phyloP scores from a whole-genome alignment of 2,888 invertebrate species.

The Sminthurides aquaticus region DNA sequence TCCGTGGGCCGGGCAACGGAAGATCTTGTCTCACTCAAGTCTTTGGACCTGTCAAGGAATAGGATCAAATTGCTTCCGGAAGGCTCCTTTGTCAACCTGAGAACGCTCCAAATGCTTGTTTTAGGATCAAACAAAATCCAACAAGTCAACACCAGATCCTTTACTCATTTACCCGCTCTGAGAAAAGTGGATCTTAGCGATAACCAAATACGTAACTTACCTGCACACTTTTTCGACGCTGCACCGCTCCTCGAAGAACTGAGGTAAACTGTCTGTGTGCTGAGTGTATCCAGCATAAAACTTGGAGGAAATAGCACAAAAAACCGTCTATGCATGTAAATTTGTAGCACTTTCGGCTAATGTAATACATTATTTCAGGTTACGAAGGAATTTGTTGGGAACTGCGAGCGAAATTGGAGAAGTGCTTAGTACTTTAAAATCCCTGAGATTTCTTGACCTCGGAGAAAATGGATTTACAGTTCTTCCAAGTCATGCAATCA shows the following conservation, averaged over 20 bases:
- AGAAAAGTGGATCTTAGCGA: constrained; percentile 67
- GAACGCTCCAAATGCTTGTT: constrained; percentile 40
- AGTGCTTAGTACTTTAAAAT: constrained; percentile 67
- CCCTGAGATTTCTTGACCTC: constrained; percentile 68
- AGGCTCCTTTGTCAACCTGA: constrained; percentile 47
- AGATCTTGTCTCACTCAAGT: constrained; percentile 65
- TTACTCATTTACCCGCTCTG: constrained; percentile 65
- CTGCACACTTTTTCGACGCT: constrained; percentile 64
- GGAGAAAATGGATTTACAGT: constrained; percentile 69
- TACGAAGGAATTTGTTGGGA: constrained; percentile 50
- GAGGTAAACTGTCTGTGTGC: constrained; percentile 26
- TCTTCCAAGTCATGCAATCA: constrained; percentile 67
- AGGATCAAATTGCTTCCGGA: constrained; percentile 63
- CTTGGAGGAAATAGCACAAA: neutral
- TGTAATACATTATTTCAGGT: constrained; percentile 16
- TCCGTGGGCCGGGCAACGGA: constrained; percentile 70
- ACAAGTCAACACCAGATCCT: constrained; percentile 64
- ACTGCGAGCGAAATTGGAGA: constrained; percentile 67
- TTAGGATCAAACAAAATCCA: constrained; percentile 37
- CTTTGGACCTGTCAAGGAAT: constrained; percentile 64
- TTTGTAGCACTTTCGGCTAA: neutral
- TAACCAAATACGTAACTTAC: constrained; percentile 67
- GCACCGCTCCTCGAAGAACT: constrained; percentile 60
- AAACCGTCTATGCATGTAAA: neutral
- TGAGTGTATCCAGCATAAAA: neutral